Base-by-base conservation (phyloP, 2,113 vertebrate genomes). In the Paratilapia polleni region DNA sequence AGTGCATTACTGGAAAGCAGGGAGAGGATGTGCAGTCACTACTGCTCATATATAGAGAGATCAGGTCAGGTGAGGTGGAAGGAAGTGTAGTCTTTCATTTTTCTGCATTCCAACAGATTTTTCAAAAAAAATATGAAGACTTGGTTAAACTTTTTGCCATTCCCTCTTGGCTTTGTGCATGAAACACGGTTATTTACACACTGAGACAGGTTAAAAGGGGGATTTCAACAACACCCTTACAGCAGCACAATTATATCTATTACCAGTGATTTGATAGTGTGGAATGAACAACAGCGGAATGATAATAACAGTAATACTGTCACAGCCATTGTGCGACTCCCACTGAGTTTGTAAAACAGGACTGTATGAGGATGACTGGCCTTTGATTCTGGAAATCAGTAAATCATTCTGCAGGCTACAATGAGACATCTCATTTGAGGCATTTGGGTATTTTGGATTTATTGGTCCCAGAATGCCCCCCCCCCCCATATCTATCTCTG, bases 401-500 rank as follows among this genome's bases (percentile, higher is more conserved):
- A 90, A 88, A 92, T 93, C 91, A 84, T 82, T 63, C 88, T 66
- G 56, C 70, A 82, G 84, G 36, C 89, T 43, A 62, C 90, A 79
- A 70, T 81, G 81, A 92, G 83, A 91, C 87, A 87, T 89, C 88
- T 90, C 77, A 85, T 89, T 88, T 83, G 82, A 85, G 80, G 81
- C 80, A 84, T 92, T 91, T 91, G 88, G 81, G 85, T 85, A 80
- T 90, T 91, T 91, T 64, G 70, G 84, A 86, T 88, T 87, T 92
- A 94, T 85, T 91, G 83, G 81, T 88, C 88, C 86, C 90, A 83
- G 70, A 87, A 84, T 84, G 84, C 83, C 73, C 77, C 58, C 66
- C 22, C 14, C 81, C 87, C 80, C 85, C 26, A 13, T 49, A 52
- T 73, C 19, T 14, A 88, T 88, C 87, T 82, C 82, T 56, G 83